Evolutionary conservation across 2,888 invertebrate species (phyloP), one percentile per base, ranked within the genome.

Genomic region (Trissolcus brochymenae): DNA sequence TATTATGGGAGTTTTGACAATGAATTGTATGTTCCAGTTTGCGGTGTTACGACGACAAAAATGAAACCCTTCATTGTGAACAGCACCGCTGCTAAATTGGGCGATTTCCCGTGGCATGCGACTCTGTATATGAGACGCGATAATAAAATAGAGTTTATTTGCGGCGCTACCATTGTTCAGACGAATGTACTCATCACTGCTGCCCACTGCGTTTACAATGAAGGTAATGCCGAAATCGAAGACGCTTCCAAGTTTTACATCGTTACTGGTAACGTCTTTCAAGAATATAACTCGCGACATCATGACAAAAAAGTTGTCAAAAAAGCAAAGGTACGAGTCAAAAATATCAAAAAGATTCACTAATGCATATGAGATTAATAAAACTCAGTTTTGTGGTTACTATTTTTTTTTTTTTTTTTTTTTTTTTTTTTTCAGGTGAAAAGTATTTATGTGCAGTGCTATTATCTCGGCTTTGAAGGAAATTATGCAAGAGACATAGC

Each of bases 131-230:
- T 50, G 68, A 50, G 67, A 4, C 76, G 80, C 6, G 35, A 16
- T 6, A 76, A 65, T 2, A 25, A 62, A 3, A 89, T 86, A 61
- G 57, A 79, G 35, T 89, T 87, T 54, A 82, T 84, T 19, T 90
- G 90, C 64, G 89, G 89, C 14, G 88, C 89, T n/a, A 87, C 89
- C 2, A 87, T 90, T 13, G 85, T 90, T 62, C 82, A 84, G 4
- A 82, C 84, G 0, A 82, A 85, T 75, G 79, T 89, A 2, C 73
- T 90, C 17, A 66, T 90, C n/a, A 90, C 87, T 54, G 90, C 90
- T n/a, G 90, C 90, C 2, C 90, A 90, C 79, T 90, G 90, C 79
- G 85, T 90, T 43, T 89, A 82, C 79, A 81, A 88, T 40, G 88
- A 87, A 25, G 41, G 0, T 0, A 65, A 2, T 0, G 81, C 76